Conservation (phyloP, 2,113 vertebrate species). For the Cinclus cinclus region DNA sequence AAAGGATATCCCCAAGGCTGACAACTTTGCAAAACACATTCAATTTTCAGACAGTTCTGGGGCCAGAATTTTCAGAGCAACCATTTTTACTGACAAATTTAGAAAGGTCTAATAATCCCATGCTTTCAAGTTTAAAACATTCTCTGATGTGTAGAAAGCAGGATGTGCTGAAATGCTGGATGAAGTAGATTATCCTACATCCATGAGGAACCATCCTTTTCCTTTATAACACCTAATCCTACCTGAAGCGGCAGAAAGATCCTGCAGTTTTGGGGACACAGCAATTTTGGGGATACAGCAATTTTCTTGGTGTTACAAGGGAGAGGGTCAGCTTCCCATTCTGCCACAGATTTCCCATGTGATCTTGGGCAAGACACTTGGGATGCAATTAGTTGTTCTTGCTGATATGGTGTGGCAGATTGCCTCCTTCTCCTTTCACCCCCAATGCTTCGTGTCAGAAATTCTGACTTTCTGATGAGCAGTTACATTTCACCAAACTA, state of each 20-base stretch:
- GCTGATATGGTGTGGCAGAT: fast-evolving
- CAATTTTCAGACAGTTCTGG: background rate
- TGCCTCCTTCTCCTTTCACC: background rate
- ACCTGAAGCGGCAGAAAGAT: background rate
- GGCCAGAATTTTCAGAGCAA: background rate
- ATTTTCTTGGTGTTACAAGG: background rate
- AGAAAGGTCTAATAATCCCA: background rate
- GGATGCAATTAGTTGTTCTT: background rate
- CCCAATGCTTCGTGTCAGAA: background rate
- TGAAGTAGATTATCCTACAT: background rate
- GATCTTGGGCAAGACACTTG: background rate
- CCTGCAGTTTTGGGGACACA: background rate
- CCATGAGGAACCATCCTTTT: background rate
- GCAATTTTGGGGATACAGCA: background rate
- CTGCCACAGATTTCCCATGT: background rate
- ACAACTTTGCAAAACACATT: background rate
- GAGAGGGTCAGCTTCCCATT: background rate
- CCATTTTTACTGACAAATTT: background rate
- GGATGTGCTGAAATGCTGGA: background rate
- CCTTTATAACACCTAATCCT: background rate
- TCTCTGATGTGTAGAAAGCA: background rate
- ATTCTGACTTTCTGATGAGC: background rate
- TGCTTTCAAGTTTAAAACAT: background rate
- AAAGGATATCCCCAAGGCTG: background rate
- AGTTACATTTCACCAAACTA: background rate